Evolutionary conservation across 2,797 vertebrate species (phyloP).

Genomic region (Peromyscus aztecus): DNA sequence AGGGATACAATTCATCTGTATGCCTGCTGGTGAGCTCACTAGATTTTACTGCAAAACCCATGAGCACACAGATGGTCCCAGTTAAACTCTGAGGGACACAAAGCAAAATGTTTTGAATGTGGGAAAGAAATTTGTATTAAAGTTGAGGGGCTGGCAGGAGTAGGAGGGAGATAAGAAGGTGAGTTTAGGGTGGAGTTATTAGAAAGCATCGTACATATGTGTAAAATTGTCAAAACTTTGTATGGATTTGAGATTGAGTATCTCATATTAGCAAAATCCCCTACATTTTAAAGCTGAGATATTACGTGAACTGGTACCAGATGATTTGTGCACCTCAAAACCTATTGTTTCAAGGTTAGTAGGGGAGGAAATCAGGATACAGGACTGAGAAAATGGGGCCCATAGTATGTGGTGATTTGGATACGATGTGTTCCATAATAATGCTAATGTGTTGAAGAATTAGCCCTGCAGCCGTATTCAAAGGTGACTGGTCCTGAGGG

Average conservation of each 20-base stretch:
- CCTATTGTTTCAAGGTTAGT: background rate
- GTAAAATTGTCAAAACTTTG: background rate
- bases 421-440: background rate
- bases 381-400: fast-evolving
- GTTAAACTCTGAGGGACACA: no score
- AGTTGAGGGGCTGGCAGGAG: background rate
- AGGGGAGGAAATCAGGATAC: fast-evolving
- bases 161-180: background rate
- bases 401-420: background rate
- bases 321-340: background rate
- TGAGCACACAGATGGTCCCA: background rate
- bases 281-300: background rate
- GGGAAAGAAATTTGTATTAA: background rate
- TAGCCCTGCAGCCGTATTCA: background rate
- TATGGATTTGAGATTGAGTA: no score
- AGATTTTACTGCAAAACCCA: background rate
- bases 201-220: background rate
- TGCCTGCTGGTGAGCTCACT: background rate
- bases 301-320: background rate
- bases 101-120: background rate
- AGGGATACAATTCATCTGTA: background rate
- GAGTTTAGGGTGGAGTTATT: background rate
- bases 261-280: background rate
- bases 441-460: background rate
- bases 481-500: background rate